Percentiles rank a stretch among this genome's conserved stretches.
phyloP scores from a whole-genome alignment of 2,113 vertebrate genomes.

The Catharus fuscescens region DNA sequence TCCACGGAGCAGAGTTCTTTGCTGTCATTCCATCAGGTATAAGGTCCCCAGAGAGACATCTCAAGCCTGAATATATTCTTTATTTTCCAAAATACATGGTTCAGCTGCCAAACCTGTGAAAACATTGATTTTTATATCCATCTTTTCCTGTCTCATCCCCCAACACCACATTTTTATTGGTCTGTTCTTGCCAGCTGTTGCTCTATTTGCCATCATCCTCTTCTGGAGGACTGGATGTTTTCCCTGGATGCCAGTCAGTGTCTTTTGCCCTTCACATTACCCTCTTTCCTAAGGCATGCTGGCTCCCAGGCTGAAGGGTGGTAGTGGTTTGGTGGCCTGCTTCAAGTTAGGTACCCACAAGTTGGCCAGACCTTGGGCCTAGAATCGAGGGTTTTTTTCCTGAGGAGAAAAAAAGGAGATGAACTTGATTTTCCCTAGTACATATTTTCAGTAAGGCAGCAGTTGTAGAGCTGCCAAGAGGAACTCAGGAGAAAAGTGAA shows the following conservation, averaged over 20 bases:
- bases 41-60: not conserved
- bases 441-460: not conserved
- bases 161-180: not conserved
- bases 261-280: not conserved
- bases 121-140: not conserved
- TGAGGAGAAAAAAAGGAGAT: not conserved
- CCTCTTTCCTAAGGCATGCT: fast-evolving
- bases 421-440: not conserved
- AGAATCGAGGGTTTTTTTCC: fast-evolving
- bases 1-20: not conserved
- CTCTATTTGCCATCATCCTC: not conserved
- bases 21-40: not conserved
- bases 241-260: not conserved
- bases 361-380: not conserved
- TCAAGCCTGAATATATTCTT: not conserved
- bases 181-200: not conserved
- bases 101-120: not conserved
- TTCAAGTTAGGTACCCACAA: not conserved
- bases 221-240: not conserved
- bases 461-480: not conserved
- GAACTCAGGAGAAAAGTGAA: not conserved
- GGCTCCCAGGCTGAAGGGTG: not conserved
- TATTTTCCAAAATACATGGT: not conserved
- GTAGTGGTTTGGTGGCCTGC: not conserved
- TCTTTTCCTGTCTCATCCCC: not conserved